phyloP scores from a whole-genome alignment of 2,888 invertebrate genomes.

The Oasisia sp. region DNA sequence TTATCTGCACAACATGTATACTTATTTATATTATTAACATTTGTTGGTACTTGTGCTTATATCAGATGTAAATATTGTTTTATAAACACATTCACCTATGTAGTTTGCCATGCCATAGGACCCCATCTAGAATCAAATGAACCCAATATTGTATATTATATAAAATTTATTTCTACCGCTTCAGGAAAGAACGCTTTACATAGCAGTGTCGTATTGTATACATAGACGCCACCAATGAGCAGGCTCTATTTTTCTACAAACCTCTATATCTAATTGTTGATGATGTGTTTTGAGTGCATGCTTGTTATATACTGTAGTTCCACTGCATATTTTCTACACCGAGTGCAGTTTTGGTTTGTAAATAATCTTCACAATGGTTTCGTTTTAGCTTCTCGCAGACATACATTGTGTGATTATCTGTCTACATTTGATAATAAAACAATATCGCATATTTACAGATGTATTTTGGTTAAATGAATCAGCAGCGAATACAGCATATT shows the following conservation, averaged over 20 bases:
- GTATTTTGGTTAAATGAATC: neutral
- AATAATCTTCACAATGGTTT: neutral
- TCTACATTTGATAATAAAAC: constrained; percentile 17
- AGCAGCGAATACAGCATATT: neutral
- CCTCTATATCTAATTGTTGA: neutral
- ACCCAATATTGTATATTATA: neutral
- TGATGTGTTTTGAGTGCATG: neutral
- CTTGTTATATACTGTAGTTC: neutral
- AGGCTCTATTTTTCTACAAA: constrained; percentile 17
- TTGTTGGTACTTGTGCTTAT: neutral
- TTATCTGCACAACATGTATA: neutral
- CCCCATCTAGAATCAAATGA: neutral
- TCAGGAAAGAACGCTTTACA: neutral
- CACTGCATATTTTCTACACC: neutral
- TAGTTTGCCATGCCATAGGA: neutral
- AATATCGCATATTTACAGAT: neutral
- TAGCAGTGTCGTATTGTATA: neutral
- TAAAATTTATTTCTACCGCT: neutral
- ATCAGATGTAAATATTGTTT: neutral
- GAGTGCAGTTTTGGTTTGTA: neutral
- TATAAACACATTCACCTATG: neutral
- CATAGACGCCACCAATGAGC: neutral
- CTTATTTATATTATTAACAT: neutral
- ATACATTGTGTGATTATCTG: neutral
- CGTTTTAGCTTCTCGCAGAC: neutral